phyloP scores from a whole-genome alignment of 2,888 invertebrate species.

The Epicampocera succincta region DNA sequence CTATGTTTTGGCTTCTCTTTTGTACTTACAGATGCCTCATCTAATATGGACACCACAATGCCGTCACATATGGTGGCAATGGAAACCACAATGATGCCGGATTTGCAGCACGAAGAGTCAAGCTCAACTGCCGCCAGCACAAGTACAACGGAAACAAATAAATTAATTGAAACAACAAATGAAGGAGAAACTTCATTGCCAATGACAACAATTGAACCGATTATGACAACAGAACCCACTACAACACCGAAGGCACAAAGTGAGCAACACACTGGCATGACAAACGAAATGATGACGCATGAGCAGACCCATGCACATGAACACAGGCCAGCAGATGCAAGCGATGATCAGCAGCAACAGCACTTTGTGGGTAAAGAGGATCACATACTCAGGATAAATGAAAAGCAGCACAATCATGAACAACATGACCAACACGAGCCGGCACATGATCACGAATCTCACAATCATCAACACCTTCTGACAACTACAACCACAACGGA shows the following conservation, averaged over 20 bases:
- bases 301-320: constrained; percentile 28
- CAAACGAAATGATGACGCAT: constrained; percentile 56
- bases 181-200: constrained; percentile 68
- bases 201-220: constrained; percentile 78
- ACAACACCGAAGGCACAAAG: constrained; percentile 73
- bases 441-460: constrained; percentile 27
- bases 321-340: constrained; percentile 7
- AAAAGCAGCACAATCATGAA: constrained; percentile 27
- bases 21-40: constrained; percentile 50
- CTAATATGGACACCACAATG: constrained; percentile 64
- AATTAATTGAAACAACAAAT: constrained; percentile 64
- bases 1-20: constrained; percentile 9
- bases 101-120: constrained; percentile 24
- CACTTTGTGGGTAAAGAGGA: constrained; percentile 45
- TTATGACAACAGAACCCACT: constrained; percentile 78
- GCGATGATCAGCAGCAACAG: constrained; percentile 42
- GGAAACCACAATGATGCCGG: constrained; percentile 63
- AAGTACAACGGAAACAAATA: constrained; percentile 65
- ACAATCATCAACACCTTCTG: constrained; percentile 54
- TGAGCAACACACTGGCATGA: constrained; percentile 41
- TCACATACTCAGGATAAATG: constrained; percentile 66
- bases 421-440: constrained; percentile 19
- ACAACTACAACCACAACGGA: constrained; percentile 72
- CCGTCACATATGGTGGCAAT: constrained; percentile 63
- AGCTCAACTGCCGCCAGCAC: constrained; percentile 29